Evolutionary conservation across 1,140 invertebrate genomes (phyloP).

Genomic region (Sminthurinus signatus): DNA sequence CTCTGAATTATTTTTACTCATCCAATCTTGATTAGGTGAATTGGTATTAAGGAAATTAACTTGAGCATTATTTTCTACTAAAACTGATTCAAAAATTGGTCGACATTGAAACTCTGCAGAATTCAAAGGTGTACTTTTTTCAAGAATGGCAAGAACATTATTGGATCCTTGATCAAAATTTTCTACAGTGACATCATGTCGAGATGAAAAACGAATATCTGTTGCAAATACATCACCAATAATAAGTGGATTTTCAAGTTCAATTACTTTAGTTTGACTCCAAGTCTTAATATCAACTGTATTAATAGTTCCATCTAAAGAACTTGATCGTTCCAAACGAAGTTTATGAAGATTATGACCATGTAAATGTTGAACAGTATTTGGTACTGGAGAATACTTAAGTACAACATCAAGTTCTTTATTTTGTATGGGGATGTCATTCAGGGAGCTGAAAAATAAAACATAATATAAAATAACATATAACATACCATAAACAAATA

Average conservation of each 20-base stretch:
- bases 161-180: neutral
- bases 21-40: neutral
- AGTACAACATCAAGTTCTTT: neutral
- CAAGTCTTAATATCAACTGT: conserved; percentile 1
- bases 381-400: neutral
- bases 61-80: neutral
- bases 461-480: no score
- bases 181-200: neutral
- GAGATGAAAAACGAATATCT: neutral
- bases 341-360: neutral
- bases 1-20: neutral
- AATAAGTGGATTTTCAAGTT: neutral
- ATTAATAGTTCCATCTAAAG: neutral
- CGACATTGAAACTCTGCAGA: neutral
- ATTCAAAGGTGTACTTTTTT: neutral
- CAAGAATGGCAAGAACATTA: neutral
- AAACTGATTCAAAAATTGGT: neutral
- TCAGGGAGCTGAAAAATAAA: no score
- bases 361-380: neutral
- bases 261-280: neutral
- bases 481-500: neutral
- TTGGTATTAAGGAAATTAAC: neutral
- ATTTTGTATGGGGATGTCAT: neutral
- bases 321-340: neutral
- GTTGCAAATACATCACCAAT: neutral